Percentiles rank a stretch among this genome's conserved stretches.
phyloP scores from a whole-genome alignment of 1,140 invertebrate species.

The Heliconius melpomene region DNA sequence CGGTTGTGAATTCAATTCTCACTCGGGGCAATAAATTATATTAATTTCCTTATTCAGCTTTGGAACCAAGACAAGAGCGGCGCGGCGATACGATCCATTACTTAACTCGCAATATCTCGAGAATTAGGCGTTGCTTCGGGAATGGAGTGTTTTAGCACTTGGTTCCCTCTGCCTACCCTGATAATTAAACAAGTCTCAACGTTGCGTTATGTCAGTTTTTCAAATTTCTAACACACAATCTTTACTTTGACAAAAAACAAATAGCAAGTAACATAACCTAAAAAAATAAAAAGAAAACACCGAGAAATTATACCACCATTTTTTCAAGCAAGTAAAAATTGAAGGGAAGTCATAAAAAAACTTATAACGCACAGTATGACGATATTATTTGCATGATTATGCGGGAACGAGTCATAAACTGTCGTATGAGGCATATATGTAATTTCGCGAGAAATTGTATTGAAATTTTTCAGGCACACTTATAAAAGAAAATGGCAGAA shows the following conservation, averaged over 20 bases:
- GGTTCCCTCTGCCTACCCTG: too few relatives aligned
- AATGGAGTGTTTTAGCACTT: too few relatives aligned
- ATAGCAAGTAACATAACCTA: background rate
- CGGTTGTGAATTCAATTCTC: too few relatives aligned
- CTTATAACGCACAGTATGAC: conserved; percentile 15
- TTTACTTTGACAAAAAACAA: background rate
- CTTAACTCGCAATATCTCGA: too few relatives aligned
- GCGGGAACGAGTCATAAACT: conserved; percentile 18
- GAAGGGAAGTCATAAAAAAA: background rate
- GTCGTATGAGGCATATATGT: conserved; percentile 1
- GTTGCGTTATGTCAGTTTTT: too few relatives aligned
- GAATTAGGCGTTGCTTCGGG: too few relatives aligned
- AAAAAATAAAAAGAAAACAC: conserved; percentile 26
- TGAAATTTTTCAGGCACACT: background rate
- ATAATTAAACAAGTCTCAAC: too few relatives aligned
- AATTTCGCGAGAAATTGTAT: conserved; percentile 21
- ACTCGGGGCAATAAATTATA: too few relatives aligned
- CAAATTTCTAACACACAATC: too few relatives aligned
- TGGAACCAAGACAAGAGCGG: too few relatives aligned
- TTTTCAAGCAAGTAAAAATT: background rate
- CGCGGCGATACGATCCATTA: too few relatives aligned
- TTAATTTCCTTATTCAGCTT: too few relatives aligned
- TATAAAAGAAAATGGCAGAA: background rate
- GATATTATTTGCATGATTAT: conserved; percentile 44
- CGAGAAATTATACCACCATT: conserved; percentile 16